These are phyloP conservation scores for Cyclura pinguis DNA, from an alignment of 2,797 vertebrate species.

Conservation along the genomic window DNA sequence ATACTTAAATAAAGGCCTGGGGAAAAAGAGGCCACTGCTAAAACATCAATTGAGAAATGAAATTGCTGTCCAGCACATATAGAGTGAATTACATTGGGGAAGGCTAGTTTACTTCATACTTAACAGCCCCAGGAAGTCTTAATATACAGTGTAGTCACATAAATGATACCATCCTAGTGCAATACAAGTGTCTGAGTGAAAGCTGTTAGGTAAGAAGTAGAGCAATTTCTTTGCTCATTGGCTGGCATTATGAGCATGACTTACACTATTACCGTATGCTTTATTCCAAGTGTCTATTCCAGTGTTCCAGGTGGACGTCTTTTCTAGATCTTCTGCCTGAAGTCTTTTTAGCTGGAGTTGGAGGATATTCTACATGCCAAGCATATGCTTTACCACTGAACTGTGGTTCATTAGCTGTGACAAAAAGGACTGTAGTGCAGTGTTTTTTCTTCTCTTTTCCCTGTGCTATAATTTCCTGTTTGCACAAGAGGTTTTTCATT, in stretches of 20 bases:
- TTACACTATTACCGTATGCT: neutral
- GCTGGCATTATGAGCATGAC: slow-evolving; percentile 40
- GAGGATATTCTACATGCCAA: neutral
- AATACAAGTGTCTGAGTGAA: slow-evolving; percentile 68
- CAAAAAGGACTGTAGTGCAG: neutral
- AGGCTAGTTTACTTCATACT: neutral
- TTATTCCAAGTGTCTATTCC: neutral
- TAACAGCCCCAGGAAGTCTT: neutral
- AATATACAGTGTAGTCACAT: neutral
- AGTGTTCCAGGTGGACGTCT: neutral
- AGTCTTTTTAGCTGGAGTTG: neutral
- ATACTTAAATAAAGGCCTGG: neutral
- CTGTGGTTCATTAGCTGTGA: neutral
- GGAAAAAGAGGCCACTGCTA: neutral
- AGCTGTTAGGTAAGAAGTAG: slow-evolving; percentile 52
- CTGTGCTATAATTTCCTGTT: neutral
- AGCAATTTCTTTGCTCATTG: slow-evolving; percentile 52
- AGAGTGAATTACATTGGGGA: neutral
- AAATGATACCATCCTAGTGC: neutral
- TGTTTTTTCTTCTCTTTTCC: neutral
- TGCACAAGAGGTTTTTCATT: accelerated
- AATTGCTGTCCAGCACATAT: neutral
- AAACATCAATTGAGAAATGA: neutral
- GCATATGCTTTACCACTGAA: neutral
- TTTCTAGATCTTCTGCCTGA: neutral